Conservation (phyloP, 2,888 invertebrate genomes). For the Trachelus tabidus region DNA sequence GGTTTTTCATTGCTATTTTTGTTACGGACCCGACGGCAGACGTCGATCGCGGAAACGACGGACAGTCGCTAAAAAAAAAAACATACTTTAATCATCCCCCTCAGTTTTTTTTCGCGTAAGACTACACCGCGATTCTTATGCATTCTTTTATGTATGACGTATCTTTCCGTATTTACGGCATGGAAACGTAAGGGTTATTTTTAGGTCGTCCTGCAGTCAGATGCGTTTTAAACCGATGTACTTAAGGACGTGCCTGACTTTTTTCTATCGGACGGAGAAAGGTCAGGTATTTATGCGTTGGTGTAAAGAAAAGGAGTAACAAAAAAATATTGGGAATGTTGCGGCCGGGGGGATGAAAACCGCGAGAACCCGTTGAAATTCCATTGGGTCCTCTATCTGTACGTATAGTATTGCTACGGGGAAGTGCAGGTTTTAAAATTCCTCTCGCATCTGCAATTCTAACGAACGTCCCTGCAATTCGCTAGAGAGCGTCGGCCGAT, state of each 20-base stretch:
- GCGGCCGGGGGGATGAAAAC: not conserved
- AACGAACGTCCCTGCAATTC: slow-evolving; percentile 51
- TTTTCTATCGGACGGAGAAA: not conserved
- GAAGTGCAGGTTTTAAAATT: slow-evolving; percentile 55
- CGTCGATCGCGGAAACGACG: not conserved
- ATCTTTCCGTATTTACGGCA: not conserved
- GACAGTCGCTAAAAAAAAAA: not conserved
- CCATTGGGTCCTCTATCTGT: not conserved
- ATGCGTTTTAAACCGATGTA: not conserved
- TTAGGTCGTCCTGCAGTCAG: not conserved
- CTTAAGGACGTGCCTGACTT: not conserved
- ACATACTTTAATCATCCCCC: not conserved
- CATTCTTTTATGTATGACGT: not conserved
- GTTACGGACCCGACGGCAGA: not conserved
- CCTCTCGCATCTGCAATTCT: slow-evolving; percentile 55
- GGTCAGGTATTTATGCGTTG: not conserved
- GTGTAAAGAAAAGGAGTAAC: not conserved
- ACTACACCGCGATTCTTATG: not conserved
- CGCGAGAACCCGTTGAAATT: not conserved
- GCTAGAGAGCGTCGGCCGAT: slow-evolving; percentile 20
- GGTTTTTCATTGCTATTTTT: slow-evolving; percentile 30
- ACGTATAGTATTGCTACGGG: slow-evolving; percentile 43
- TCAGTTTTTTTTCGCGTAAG: not conserved
- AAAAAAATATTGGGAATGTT: not conserved
- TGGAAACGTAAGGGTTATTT: not conserved